Evolutionary conservation across 2,113 vertebrate genomes (phyloP), one percentile per base, ranked within the genome.

Genomic region (Phrynocephalus versicolor): DNA sequence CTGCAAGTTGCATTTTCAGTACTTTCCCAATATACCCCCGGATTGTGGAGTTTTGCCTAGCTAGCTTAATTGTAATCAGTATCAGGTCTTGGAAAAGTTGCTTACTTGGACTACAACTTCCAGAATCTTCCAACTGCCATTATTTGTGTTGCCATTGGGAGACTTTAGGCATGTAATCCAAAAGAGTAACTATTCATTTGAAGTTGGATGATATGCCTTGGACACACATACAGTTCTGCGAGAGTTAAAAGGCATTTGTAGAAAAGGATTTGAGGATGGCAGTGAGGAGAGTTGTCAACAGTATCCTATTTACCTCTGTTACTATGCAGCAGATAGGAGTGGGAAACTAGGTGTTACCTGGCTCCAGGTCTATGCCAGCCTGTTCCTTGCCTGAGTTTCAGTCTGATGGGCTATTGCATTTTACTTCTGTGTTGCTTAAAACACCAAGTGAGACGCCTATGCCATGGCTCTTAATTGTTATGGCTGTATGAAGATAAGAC

Each of bases 291-390:
- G 51, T 82, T 87, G 0, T 35, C 92, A 88, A 91, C 90, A 88
- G 0, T 87, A 90, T 0, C 89, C 89, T 81, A 9, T 89, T 41
- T 85, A 82, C 78, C 95, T 78, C 89, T 76, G 77, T 92, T 73
- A 80, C 77, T 85, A 35, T 73, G 2, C 64, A 67, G 77, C 82
- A 89, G 82, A 89, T 67, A 69, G 84, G 88, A 69, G 87, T 90
- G 69, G 88, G 94, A 92, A 91, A 94, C 12, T 95, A 95, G 94
- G 95, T 97, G 96, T 94, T 93, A 95, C 94, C 96, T 96, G 95
- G 84, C 89, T 93, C 90, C 92, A 94, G 94, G 94, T 79, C 88
- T 89, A 83, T 95, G 93, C 95, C 95, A 93, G 82, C 74, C 77
- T 94, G 93, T 94, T 92, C 85, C 88, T 91, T 79, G 67, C 88